These are phyloP conservation scores for Cyrtonyx montezumae DNA, from an alignment of 2,113 vertebrate species.

Conservation along the genomic window DNA sequence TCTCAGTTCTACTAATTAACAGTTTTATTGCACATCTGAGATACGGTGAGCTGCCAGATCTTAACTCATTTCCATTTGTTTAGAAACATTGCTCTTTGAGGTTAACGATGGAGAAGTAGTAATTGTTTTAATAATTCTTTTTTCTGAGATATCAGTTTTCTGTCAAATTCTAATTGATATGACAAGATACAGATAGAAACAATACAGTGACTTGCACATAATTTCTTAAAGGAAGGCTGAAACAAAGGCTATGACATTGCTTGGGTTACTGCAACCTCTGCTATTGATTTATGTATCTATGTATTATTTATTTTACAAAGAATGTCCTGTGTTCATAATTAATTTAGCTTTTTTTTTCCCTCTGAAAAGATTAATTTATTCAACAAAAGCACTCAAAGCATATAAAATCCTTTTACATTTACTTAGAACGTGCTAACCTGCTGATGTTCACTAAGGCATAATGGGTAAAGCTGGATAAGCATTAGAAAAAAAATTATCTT, in stretches of 20 bases:
- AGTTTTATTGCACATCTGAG: neutral
- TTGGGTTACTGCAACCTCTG: neutral
- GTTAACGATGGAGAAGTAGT: slow-evolving; percentile 36
- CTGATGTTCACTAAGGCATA: neutral
- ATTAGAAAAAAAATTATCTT: neutral
- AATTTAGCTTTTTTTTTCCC: neutral
- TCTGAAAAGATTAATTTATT: neutral
- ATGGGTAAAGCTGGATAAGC: neutral
- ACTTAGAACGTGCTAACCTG: neutral
- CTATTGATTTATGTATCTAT: neutral
- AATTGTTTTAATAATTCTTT: slow-evolving; percentile 21
- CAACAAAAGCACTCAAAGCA: neutral
- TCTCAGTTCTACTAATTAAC: slow-evolving; percentile 21
- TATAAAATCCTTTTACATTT: neutral
- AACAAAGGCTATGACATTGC: neutral
- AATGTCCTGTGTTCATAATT: neutral
- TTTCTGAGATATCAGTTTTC: slow-evolving; percentile 5
- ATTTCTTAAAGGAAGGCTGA: neutral
- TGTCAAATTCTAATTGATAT: slow-evolving; percentile 28
- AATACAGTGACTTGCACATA: neutral
- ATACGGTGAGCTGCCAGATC: neutral
- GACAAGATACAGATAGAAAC: neutral
- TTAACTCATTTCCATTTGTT: neutral
- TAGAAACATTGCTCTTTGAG: slow-evolving; percentile 28
- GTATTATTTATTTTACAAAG: neutral